Evolutionary conservation across 2,113 vertebrate species (phyloP).

Genomic region (Scopus umbretta): DNA sequence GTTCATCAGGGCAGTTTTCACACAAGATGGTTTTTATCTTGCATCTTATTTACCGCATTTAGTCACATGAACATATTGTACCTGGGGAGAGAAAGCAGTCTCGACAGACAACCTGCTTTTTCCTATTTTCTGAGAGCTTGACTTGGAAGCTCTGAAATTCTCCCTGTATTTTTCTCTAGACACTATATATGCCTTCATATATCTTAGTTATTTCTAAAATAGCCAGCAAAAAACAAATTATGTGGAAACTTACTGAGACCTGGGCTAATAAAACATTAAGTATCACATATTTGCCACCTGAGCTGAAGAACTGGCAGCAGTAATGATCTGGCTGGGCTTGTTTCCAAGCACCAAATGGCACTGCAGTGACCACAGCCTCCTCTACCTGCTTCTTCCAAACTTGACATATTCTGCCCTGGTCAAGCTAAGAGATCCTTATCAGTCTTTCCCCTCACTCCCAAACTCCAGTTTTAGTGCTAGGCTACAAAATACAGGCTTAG

Average conservation of each 20-base stretch:
- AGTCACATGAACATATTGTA: background rate
- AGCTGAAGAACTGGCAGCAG: background rate
- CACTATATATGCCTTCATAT: background rate
- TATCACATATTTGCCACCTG: background rate
- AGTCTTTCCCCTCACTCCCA: background rate
- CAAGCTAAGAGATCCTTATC: background rate
- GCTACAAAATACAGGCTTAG: background rate
- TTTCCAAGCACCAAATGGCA: slow-evolving; percentile 11
- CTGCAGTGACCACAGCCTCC: background rate
- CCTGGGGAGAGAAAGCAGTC: fast-evolving
- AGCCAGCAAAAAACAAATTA: background rate
- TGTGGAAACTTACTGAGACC: background rate
- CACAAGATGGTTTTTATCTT: background rate
- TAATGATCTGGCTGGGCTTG: background rate
- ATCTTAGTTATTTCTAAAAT: background rate
- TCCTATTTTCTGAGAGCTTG: background rate
- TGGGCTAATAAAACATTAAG: background rate
- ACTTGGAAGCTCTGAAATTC: background rate
- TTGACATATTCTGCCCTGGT: background rate
- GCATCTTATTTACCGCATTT: background rate
- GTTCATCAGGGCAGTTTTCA: background rate
- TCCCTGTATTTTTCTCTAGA: background rate
- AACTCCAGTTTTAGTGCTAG: background rate
- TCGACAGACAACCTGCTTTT: background rate
- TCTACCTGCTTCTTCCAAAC: background rate